These are phyloP conservation scores for Dichetophora obliterata DNA, from an alignment of 2,888 invertebrate species.

Conservation along the genomic window DNA sequence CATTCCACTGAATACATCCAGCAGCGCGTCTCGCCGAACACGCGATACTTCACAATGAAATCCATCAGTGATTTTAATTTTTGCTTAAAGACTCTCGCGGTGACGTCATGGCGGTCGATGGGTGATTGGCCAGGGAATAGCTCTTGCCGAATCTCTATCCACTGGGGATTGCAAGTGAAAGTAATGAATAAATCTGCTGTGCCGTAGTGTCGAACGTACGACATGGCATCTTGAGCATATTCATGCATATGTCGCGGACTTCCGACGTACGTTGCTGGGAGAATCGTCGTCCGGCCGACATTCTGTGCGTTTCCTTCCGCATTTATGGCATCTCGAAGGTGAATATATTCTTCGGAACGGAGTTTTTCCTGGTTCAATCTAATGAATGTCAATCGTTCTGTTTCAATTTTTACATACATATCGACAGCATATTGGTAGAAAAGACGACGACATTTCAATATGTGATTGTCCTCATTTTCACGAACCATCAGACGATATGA, in stretches of 20 bases:
- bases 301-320: constrained; percentile 15
- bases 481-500: constrained; percentile 39
- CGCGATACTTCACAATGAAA: constrained; percentile 37
- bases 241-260: constrained; percentile 41
- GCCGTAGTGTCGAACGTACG: constrained; percentile 31
- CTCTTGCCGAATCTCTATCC: constrained; percentile 23
- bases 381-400: constrained; percentile 54
- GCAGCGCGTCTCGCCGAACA: constrained; percentile 48
- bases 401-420: constrained; percentile 61
- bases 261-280: constrained; percentile 31
- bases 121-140: constrained; percentile 23
- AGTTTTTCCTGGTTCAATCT: constrained; percentile 26
- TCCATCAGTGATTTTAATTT: constrained; percentile 36
- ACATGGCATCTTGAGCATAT: constrained; percentile 39
- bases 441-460: constrained; percentile 46
- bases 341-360: constrained; percentile 34
- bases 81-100: constrained; percentile 33
- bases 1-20: constrained; percentile 53
- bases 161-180: too few species aligned
- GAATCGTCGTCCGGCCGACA: constrained; percentile 16
- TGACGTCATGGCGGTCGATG: constrained; percentile 22
- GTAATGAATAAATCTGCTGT: too few species aligned
- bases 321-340: constrained; percentile 35
- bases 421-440: constrained; percentile 62
- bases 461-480: constrained; percentile 14